A percentile compares a stretch with the other conserved stretches of the same genome.
Conservation (phyloP, 2,797 vertebrate genomes). For the Margarornis squamiger region DNA sequence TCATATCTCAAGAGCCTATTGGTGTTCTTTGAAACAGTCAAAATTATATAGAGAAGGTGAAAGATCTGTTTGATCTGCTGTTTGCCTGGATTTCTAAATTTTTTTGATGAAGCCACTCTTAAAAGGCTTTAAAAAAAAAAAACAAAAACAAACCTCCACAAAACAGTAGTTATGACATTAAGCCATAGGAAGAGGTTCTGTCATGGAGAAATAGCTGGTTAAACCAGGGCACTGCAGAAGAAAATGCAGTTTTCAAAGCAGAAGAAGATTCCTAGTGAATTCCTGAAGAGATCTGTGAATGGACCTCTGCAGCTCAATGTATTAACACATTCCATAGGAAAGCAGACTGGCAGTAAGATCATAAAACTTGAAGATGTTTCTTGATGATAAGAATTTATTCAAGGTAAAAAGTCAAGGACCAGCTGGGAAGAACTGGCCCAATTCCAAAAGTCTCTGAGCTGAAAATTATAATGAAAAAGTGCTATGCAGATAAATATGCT, state of each 20-base stretch:
- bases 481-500: not conserved
- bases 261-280: not conserved
- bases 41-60: not conserved
- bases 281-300: not conserved
- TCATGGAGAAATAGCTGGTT: not conserved
- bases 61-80: not conserved
- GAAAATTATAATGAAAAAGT: not conserved
- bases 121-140: not conserved
- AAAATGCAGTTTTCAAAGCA: not conserved
- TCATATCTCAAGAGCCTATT: not conserved
- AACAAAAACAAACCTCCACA: accelerated
- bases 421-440: not conserved
- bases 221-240: not conserved
- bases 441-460: not conserved
- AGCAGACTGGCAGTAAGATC: not conserved
- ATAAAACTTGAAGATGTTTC: not conserved
- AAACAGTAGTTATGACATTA: not conserved
- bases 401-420: not conserved
- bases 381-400: not conserved
- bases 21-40: not conserved
- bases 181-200: not conserved
- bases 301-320: not conserved
- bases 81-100: not conserved
- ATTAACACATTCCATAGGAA: not conserved
- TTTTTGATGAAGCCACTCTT: not conserved